A percentile compares a stretch with the other conserved stretches of the same genome.
These are phyloP conservation scores for Acipenser transmontanus DNA, from an alignment of 2,797 vertebrate species.

Conservation along the genomic window DNA sequence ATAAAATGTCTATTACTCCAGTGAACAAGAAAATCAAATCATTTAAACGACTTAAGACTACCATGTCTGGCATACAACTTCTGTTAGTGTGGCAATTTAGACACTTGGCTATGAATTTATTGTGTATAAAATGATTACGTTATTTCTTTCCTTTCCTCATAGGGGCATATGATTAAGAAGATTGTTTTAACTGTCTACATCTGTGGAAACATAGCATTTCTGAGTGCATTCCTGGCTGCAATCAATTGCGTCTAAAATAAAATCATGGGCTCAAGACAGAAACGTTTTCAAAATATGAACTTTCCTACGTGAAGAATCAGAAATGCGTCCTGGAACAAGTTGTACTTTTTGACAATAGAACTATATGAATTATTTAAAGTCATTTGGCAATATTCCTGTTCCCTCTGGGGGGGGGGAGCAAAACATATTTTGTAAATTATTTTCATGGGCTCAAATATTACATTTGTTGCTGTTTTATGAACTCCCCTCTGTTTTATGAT, in stretches of 20 bases:
- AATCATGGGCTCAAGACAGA: not conserved
- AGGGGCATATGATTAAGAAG: slow-evolving; percentile 66
- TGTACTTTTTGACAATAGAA: not conserved
- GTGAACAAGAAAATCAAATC: not conserved
- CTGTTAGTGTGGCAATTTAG: too few relatives aligned
- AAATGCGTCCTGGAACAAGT: not conserved
- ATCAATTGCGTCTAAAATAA: slow-evolving; percentile 52
- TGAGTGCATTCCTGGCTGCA: slow-evolving; percentile 56
- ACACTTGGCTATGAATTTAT: too few relatives aligned
- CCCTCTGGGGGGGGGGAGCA: too few relatives aligned
- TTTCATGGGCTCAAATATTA: too few relatives aligned
- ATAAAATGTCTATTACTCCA: slow-evolving; percentile 1
- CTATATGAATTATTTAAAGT: too few relatives aligned
- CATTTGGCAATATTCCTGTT: too few relatives aligned
- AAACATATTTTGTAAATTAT: too few relatives aligned
- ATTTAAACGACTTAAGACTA: not conserved
- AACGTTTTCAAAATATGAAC: not conserved
- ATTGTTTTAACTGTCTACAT: slow-evolving; percentile 61
- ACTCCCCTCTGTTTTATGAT: too few relatives aligned
- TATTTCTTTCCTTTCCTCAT: slow-evolving; percentile 28
- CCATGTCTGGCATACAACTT: too few relatives aligned
- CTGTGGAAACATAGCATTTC: slow-evolving; percentile 66
- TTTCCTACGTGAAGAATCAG: not conserved
- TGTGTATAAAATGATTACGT: slow-evolving; percentile 1
- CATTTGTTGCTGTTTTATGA: too few relatives aligned